These are phyloP conservation scores for Microcebus ravelobensis DNA, from an alignment of 2,113 vertebrate species.

Conservation along the genomic window DNA sequence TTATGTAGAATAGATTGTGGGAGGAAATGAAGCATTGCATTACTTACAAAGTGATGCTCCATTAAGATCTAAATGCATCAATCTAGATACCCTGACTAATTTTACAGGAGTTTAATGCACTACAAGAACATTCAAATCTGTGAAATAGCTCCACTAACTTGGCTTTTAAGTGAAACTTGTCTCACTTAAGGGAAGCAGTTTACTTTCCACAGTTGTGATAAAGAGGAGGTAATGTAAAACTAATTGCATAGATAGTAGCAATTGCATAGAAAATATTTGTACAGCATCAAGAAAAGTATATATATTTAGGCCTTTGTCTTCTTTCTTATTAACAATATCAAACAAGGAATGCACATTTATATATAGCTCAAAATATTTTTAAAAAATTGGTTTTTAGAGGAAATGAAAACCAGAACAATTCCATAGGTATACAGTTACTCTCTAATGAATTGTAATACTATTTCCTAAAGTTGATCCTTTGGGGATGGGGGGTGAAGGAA, in stretches of 20 bases:
- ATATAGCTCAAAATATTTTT: not conserved
- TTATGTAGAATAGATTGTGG: conserved; percentile 18
- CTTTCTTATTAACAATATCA: not conserved
- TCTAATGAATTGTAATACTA: not conserved
- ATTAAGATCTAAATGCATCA: not conserved
- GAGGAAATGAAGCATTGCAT: conserved; percentile 23
- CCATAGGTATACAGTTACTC: not conserved
- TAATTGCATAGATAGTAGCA: not conserved
- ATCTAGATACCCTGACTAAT: conserved; percentile 39
- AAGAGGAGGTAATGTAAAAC: not conserved
- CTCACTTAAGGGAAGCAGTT: conserved; percentile 25
- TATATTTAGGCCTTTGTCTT: not conserved
- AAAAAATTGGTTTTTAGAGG: not conserved
- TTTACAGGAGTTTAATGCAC: conserved; percentile 39
- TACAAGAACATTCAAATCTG: conserved; percentile 21
- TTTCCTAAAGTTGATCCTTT: not conserved
- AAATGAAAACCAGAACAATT: not conserved
- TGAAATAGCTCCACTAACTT: conserved; percentile 7
- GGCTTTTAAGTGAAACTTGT: conserved; percentile 44
- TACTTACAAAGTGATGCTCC: not conserved
- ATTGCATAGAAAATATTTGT: not conserved
- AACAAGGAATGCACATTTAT: not conserved
- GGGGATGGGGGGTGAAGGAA: rapidly evolving
- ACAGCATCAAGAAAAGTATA: not conserved
- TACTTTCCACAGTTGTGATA: conserved; percentile 14